Evolutionary conservation across 1,140 invertebrate species (phyloP).

Genomic region (Orussus abietinus): DNA sequence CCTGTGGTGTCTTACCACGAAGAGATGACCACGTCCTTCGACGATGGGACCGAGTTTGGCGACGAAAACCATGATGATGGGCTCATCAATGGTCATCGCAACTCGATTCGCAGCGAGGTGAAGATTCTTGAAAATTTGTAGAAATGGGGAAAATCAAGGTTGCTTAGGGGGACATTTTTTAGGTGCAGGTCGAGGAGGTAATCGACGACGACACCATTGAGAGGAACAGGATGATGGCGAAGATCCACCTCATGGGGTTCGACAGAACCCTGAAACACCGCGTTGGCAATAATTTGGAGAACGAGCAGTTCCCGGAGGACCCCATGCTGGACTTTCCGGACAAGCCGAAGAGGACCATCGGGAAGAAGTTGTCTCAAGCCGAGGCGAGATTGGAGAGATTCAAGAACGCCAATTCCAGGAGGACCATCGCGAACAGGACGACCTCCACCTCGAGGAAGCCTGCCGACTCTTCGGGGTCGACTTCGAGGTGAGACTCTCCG

Average conservation of each 20-base stretch:
- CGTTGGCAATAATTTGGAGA: slow-evolving; percentile 32
- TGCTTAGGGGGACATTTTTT: background rate
- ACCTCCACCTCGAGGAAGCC: slow-evolving; percentile 22
- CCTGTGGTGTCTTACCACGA: slow-evolving; percentile 40
- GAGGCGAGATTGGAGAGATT: slow-evolving; percentile 38
- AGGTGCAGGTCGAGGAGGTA: slow-evolving; percentile 25
- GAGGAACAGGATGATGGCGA: slow-evolving; percentile 34
- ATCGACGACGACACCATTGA: slow-evolving; percentile 31
- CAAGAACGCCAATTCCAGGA: slow-evolving; percentile 33
- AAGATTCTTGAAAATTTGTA: slow-evolving; percentile 13
- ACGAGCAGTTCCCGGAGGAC: slow-evolving; percentile 32
- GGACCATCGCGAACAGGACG: slow-evolving; percentile 15
- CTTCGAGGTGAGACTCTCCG: too few relatives aligned
- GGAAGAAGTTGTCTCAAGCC: slow-evolving; percentile 35
- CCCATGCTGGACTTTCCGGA: slow-evolving; percentile 28
- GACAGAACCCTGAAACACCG: slow-evolving; percentile 33
- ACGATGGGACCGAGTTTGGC: slow-evolving; percentile 19
- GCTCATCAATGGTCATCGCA: slow-evolving; percentile 26
- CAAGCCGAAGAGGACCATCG: slow-evolving; percentile 28
- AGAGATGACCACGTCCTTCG: slow-evolving; percentile 23
- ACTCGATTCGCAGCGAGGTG: slow-evolving; percentile 23
- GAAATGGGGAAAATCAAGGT: slow-evolving; percentile 5
- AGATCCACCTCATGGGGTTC: slow-evolving; percentile 33
- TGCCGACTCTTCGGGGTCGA: slow-evolving; percentile 15
- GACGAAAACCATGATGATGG: slow-evolving; percentile 26